phyloP scores from a whole-genome alignment of 2,888 invertebrate species.

The Argynnis bischoffii region DNA sequence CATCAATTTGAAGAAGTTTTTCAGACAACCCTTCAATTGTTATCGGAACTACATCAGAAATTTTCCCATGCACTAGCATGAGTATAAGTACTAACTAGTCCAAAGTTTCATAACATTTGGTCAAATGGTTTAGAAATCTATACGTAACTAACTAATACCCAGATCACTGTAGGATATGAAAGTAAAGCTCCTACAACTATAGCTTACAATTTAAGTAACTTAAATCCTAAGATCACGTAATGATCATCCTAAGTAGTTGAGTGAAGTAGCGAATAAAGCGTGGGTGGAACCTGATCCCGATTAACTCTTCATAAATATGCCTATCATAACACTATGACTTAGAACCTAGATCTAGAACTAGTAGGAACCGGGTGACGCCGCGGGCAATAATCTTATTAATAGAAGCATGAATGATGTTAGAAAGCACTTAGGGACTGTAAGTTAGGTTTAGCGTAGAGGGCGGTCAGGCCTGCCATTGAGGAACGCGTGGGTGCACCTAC shows the following conservation, averaged over 20 bases:
- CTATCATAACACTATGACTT: slow-evolving; percentile 33
- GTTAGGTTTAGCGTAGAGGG: slow-evolving; percentile 24
- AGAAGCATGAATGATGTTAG: slow-evolving; percentile 37
- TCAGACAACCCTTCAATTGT: no score
- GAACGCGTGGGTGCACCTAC: slow-evolving; percentile 35
- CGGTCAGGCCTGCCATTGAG: slow-evolving; percentile 27
- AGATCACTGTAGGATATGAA: no score
- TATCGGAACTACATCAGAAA: no score
- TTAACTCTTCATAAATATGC: slow-evolving; percentile 40
- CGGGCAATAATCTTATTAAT: slow-evolving; percentile 38
- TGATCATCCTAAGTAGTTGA: slow-evolving; percentile 17
- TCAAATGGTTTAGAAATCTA: no score
- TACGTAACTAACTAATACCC: no score
- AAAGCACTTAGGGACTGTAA: slow-evolving; percentile 34
- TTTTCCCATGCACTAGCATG: no score
- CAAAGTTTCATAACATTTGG: no score
- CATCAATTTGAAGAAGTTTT: no score
- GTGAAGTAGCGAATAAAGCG: slow-evolving; percentile 13
- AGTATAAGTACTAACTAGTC: no score
- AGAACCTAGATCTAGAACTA: slow-evolving; percentile 16
- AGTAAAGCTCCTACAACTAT: no score
- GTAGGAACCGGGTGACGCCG: slow-evolving; percentile 26
- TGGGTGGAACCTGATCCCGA: slow-evolving; percentile 33
- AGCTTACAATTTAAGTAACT: no score
- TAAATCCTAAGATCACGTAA: slow-evolving; percentile 1